Evolutionary conservation across 2,888 invertebrate species (phyloP), one percentile per base, ranked within the genome.

Genomic region (Trichopoda pennipes): DNA sequence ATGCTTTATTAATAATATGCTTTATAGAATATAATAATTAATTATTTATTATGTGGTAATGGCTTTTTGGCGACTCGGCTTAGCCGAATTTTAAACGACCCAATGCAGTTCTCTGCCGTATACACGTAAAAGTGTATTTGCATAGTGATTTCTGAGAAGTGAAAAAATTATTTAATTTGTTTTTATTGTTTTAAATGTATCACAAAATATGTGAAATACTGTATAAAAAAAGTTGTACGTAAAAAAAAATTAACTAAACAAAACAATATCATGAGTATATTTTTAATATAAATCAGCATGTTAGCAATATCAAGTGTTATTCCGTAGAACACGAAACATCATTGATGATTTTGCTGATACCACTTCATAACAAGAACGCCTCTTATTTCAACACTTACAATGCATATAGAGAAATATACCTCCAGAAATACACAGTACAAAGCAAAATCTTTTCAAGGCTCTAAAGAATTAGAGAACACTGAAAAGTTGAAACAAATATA

Each of bases 281-380:
- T 38, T 66, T 78, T 63, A 75, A 61, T 64, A 80, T 60, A 77
- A 83, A 83, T 74, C 76, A 77, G 73, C 76, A 80, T 69, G 76
- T 74, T 80, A 63, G 64, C 80, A 80, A 76, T 83, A 80, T 80
- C 83, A 83, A 83, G 76, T 77, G 80, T 77, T 80, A 77, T 80
- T 83, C 83, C 77, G 77, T 55, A 42, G 76, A 69, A 69, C 76
- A 80, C 69, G 80, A 80, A 79, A 83, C 83, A 77, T 76, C 83
- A 83, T 73, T 80, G 80, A 79, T 72, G 82, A 75, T 56, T 75
- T 75, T 66, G 64, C 76, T 74, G 80, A 83, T 80, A 83, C n/a
- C 56, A 21, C 80, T 77, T 77, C 60, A 74, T 60, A 56, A 53
- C 47, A 73, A 58, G 68, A 83, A 73, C 83, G 68, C 75, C 76